These are phyloP conservation scores for Darevskia mixta DNA, from an alignment of 2,797 vertebrate genomes.

Conservation along the genomic window DNA sequence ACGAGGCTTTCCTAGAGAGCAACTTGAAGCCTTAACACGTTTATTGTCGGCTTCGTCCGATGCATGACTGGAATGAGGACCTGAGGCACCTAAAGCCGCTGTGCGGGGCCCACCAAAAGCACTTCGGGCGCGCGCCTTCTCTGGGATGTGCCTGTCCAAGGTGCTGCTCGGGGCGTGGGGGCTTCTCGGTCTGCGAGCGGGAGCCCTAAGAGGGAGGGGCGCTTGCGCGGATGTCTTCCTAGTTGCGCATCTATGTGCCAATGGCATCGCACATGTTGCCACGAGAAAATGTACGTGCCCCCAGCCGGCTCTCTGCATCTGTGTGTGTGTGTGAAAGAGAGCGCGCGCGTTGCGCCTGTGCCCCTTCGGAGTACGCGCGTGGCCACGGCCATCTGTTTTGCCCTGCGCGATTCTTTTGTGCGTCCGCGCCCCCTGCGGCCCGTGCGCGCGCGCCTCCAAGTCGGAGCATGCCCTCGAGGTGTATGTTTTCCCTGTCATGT, in stretches of 20 bases:
- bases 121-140: background rate
- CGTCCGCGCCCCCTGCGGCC: background rate
- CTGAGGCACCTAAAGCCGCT: background rate
- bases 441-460: background rate
- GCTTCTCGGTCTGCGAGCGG: background rate
- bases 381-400: background rate
- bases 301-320: too few relatives aligned
- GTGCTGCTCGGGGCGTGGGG: constrained; percentile 1
- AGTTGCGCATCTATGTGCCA: too few relatives aligned
- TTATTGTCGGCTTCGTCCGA: background rate
- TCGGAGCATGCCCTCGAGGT: background rate
- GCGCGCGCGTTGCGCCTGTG: too few relatives aligned
- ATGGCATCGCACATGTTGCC: background rate
- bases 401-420: background rate
- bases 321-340: too few relatives aligned
- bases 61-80: background rate
- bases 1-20: background rate
- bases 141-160: constrained; percentile 20
- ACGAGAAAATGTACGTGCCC: background rate
- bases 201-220: background rate
- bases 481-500: background rate
- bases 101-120: background rate
- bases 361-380: background rate
- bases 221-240: background rate
- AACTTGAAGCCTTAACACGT: background rate